Conservation (phyloP, 1,140 invertebrate species). For the Glossosoma conforme region DNA sequence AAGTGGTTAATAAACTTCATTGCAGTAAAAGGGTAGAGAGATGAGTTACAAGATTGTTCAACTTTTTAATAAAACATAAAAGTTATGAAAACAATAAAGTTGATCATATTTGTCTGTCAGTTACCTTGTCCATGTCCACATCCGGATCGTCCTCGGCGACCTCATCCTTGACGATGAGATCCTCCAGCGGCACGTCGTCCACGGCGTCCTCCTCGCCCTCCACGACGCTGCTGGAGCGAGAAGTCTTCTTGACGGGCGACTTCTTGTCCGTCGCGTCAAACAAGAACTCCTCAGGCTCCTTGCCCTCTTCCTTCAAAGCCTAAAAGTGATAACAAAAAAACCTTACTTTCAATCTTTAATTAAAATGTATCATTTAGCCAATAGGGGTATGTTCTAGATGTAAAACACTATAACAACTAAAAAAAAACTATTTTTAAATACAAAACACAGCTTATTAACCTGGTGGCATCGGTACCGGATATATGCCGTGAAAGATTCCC, state of each 20-base stretch:
- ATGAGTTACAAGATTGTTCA: no score
- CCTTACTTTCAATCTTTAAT: not conserved
- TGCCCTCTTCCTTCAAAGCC: constrained; percentile 75
- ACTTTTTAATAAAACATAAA: no score
- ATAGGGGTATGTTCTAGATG: not conserved
- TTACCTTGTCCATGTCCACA: constrained; percentile 13
- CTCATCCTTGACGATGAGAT: constrained; percentile 45
- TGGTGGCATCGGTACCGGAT: constrained; percentile 1
- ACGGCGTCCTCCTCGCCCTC: constrained; percentile 33
- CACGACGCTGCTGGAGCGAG: constrained; percentile 36
- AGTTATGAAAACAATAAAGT: no score
- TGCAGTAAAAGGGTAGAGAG: no score
- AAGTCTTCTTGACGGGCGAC: constrained; percentile 41
- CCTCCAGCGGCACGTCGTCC: constrained; percentile 49
- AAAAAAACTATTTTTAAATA: no score
- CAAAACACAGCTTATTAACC: not conserved
- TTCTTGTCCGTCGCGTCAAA: constrained; percentile 54
- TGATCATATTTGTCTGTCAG: no score
- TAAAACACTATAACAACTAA: no score
- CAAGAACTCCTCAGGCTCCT: constrained; percentile 68
- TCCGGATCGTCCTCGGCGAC: constrained; percentile 34
- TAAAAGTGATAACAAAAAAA: constrained; percentile 41
- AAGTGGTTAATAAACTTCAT: no score
- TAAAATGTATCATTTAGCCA: not conserved
- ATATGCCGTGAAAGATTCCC: not conserved